Evolutionary conservation across 1,140 invertebrate species (phyloP).

Genomic region (Metopolophium dirhodum): DNA sequence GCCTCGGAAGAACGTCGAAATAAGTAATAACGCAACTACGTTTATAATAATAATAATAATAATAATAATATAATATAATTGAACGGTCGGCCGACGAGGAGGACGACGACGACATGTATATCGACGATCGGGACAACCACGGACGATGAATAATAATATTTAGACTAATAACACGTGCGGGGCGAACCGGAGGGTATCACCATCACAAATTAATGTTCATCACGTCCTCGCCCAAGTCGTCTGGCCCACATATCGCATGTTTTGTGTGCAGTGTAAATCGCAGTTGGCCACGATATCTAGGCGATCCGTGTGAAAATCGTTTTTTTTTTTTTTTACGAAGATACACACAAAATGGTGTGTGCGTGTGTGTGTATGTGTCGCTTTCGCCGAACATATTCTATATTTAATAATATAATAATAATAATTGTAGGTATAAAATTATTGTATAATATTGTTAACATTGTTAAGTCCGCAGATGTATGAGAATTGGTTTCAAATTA

Average conservation of each 20-base stretch:
- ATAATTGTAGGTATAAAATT: no score
- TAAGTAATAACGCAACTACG: neutral
- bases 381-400: neutral
- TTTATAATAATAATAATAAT: neutral
- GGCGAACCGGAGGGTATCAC: neutral
- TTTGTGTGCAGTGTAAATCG: neutral
- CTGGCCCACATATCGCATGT: slow-evolving; percentile 20
- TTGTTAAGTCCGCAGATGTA: no score
- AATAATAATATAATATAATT: slow-evolving; percentile 8
- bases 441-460: no score
- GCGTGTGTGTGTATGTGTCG: neutral
- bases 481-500: no score
- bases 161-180: neutral
- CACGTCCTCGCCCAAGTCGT: slow-evolving; percentile 32
- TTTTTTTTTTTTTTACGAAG: neutral
- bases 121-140: neutral
- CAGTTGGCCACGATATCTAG: slow-evolving; percentile 47
- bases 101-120: neutral
- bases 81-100: neutral
- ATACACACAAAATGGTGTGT: neutral
- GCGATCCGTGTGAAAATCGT: slow-evolving; percentile 33
- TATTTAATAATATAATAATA: no score
- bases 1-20: neutral
- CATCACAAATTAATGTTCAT: slow-evolving; percentile 37
- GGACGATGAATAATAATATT: slow-evolving; percentile 28